Conservation (phyloP, 2,888 invertebrate genomes). For the Pycnomerus fuliginosus region DNA sequence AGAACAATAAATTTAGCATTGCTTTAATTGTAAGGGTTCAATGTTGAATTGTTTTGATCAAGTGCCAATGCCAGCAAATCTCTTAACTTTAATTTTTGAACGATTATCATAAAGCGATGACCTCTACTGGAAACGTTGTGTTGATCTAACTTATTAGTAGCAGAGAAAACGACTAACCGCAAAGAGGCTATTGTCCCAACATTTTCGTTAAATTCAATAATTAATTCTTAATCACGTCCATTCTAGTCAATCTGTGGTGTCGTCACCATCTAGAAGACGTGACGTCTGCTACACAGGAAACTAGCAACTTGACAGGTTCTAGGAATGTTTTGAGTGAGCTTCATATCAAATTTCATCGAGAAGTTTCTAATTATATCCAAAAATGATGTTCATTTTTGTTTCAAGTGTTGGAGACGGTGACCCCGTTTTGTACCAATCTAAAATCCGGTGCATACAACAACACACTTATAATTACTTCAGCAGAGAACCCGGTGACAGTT, state of each 20-base stretch:
- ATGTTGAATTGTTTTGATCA: constrained; percentile 3
- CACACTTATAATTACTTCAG: constrained; percentile 7
- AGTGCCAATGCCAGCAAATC: constrained; percentile 2
- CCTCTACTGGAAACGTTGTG: constrained; percentile 24
- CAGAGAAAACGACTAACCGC: constrained; percentile 11
- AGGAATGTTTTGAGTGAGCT: too few relatives aligned
- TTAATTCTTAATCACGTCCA: constrained; percentile 34
- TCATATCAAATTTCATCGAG: too few relatives aligned
- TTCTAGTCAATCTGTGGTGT: too few relatives aligned
- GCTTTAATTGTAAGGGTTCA: too few relatives aligned
- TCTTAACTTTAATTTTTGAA: constrained; percentile 9
- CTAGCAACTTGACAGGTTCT: constrained; percentile 8
- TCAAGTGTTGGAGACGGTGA: too few relatives aligned
- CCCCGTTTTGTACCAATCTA: constrained; percentile 4
- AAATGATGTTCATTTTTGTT: too few relatives aligned
- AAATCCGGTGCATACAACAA: constrained; percentile 14
- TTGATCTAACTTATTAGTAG: constrained; percentile 18
- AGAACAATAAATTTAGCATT: constrained; percentile 10
- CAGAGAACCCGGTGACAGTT: constrained; percentile 12
- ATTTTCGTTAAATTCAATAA: constrained; percentile 27
- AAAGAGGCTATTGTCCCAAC: constrained; percentile 15
- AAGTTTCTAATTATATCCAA: too few relatives aligned
- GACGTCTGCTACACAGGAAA: constrained; percentile 37
- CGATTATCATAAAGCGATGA: constrained; percentile 26
- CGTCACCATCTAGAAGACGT: constrained; percentile 32